Base-by-base conservation (phyloP, 2,797 vertebrate genomes). In the Myotis myotis region DNA sequence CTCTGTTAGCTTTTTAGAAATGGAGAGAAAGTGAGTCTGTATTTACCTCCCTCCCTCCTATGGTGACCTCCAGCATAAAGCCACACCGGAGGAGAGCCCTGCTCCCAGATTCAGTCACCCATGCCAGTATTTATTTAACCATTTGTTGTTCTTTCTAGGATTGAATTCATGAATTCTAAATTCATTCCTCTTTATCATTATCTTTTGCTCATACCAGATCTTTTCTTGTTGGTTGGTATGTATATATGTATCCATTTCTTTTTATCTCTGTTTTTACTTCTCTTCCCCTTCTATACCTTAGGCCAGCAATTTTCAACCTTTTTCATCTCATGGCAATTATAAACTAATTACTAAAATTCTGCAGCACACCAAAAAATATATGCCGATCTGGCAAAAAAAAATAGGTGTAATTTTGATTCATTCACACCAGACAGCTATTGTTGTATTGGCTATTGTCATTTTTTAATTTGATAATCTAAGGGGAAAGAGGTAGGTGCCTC, bases 1-100 rank as follows among this genome's bases (percentile, higher is more conserved):
- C 23, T 62, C 55, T 87, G 84, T 60, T 10, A 81, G 60, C 38
- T 84, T 84, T 80, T 71, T 15, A 95, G 68, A 93, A 85, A 91
- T 87, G 49, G 38, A 78, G 57, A 76, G 38, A 78, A 47, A 84
- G 70, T 84, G 25, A 78, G 57, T 80, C 83, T 81, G 87, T 33
- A 4, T 41, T 93, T 76, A 84, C 19, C 36, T 89, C 19, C 22
- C 49, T 78, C 19, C 74, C 49, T 78, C n/a, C 33, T 41, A 10
- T 93, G 66, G 28, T 87, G 28, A 91, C 53, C 36, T 85, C 30
- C 12, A 91, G 7, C 15, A 33, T 62, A 86, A 72, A 91, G 12
- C 19, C 22, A 74, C 6, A 57, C 3, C 23, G 41, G 9, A 75
- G 82, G 19, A 81, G 57, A 80, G 33, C 28, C 17, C 38, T 76